Evolutionary conservation across 1,140 invertebrate species (phyloP), one percentile per base, ranked within the genome.

Genomic region (Drosophila eugracilis): DNA sequence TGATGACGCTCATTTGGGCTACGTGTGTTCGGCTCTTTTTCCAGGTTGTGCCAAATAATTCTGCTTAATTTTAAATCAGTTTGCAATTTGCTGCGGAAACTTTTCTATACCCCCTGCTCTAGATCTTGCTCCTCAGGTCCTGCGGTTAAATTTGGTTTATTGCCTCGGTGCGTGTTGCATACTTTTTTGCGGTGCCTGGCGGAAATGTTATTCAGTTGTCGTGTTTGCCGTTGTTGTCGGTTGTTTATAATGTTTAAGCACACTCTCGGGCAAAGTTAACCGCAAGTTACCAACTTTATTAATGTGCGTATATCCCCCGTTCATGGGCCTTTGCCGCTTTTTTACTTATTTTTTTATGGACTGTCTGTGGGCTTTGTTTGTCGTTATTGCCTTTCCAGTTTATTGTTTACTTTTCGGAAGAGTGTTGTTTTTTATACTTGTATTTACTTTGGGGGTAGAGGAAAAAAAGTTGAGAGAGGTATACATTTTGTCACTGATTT

Each of bases 1-100:
- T 88, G 83, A 89, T 88, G 83, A 88, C 63, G 73, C 78, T 88
- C 84, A 88, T 88, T 88, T 88, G 78, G 78, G 65, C 65, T 42
- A 79, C 49, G 71, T 65, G 52, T 50, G 53, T 52, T 62, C 42
- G 50, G 34, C 22, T 53, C 28, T 4, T 52, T n/a, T 21, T 14
- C 30, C 65, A 53, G 65, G 28, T 65, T 57, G 59, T 83, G 73
- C 65, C 65, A 72, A 88, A 83, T 88, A 81, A 89, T 88, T 88
- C 78, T 81, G 84, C 75, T 89, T 88, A 88, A 88, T 88, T 88
- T 88, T 88, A 88, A 88, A 88, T 88, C 83, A 88, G 83, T 88
- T 88, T 88, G 75, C 84, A 86, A 88, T 88, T 88, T 88, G 66
- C 63, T 62, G 41, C 49, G 44, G 15, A 49, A 77, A 76, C 52